phyloP scores from a whole-genome alignment of 2,888 invertebrate genomes.

The Troides aeacus region DNA sequence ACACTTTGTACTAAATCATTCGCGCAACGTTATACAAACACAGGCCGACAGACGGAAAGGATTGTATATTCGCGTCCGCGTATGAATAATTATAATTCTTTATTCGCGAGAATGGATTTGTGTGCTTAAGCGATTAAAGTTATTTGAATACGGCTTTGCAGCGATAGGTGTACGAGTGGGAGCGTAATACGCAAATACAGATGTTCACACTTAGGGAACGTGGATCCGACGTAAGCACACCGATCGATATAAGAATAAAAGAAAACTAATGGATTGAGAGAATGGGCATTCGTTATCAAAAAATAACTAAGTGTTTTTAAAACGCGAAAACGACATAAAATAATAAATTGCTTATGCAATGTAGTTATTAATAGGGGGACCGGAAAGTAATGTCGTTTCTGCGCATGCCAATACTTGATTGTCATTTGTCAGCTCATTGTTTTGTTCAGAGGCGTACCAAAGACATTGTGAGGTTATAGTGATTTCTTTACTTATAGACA shows the following conservation, averaged over 20 bases:
- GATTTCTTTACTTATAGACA: too few species aligned
- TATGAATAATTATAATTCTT: conserved; percentile 80
- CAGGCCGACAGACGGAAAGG: conserved; percentile 67
- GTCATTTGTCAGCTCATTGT: too few species aligned
- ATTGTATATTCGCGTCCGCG: conserved; percentile 62
- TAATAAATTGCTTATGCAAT: too few species aligned
- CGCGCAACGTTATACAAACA: conserved; percentile 54
- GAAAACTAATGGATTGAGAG: conserved; percentile 51
- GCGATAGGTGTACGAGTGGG: conserved; percentile 75
- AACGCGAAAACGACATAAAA: too few species aligned
- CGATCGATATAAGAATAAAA: conserved; percentile 59
- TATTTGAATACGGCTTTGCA: conserved; percentile 79
- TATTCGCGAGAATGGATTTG: conserved; percentile 75
- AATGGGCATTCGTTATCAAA: not conserved
- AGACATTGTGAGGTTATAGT: too few species aligned
- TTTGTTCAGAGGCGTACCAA: too few species aligned
- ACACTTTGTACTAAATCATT: conserved; percentile 18
- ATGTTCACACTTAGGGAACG: conserved; percentile 76
- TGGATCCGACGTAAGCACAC: conserved; percentile 45
- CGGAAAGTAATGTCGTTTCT: too few species aligned
- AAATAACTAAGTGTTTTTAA: not conserved
- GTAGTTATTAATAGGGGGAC: too few species aligned
- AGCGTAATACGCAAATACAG: conserved; percentile 78
- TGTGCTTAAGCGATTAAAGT: conserved; percentile 77
- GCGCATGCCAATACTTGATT: too few species aligned